Conservation (phyloP, 2,797 vertebrate genomes). For the Glossophaga mutica region DNA sequence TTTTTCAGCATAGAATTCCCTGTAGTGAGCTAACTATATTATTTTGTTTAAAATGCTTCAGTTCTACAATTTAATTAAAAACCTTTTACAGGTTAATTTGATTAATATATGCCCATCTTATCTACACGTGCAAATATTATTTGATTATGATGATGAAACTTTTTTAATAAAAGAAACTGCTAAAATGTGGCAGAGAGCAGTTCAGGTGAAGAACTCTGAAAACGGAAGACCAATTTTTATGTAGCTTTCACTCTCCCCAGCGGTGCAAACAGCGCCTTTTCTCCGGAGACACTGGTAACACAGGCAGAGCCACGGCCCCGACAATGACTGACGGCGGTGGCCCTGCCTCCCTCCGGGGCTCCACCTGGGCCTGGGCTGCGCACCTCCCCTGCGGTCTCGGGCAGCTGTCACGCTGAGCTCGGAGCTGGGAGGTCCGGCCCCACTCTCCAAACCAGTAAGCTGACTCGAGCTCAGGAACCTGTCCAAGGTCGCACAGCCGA, state of each 20-base stretch:
- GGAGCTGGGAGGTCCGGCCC: neutral
- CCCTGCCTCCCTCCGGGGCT: accelerated
- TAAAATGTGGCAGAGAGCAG: neutral
- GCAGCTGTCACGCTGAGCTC: neutral
- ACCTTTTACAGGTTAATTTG: constrained; percentile 50
- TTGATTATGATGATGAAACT: constrained; percentile 37
- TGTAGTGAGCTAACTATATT: constrained; percentile 11
- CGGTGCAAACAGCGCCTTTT: neutral
- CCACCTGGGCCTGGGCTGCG: too few relatives aligned
- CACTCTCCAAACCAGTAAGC: neutral
- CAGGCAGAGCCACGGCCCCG: accelerated
- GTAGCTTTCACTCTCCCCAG: neutral
- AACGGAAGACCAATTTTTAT: accelerated
- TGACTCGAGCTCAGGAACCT: neutral
- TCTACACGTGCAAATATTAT: neutral
- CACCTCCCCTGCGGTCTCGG: accelerated
- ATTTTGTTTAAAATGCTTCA: constrained; percentile 52
- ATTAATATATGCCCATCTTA: constrained; percentile 43
- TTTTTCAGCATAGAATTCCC: constrained; percentile 15
- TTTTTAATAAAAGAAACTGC: constrained; percentile 29
- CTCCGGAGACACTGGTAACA: neutral
- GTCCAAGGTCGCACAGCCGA: accelerated
- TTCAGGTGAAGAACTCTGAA: neutral
- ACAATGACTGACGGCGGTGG: accelerated
- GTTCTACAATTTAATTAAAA: constrained; percentile 60